A percentile compares a stretch with the other conserved stretches of the same genome.
These are phyloP conservation scores for Planococcus citri DNA, from an alignment of 1,140 invertebrate genomes.

Conservation along the genomic window DNA sequence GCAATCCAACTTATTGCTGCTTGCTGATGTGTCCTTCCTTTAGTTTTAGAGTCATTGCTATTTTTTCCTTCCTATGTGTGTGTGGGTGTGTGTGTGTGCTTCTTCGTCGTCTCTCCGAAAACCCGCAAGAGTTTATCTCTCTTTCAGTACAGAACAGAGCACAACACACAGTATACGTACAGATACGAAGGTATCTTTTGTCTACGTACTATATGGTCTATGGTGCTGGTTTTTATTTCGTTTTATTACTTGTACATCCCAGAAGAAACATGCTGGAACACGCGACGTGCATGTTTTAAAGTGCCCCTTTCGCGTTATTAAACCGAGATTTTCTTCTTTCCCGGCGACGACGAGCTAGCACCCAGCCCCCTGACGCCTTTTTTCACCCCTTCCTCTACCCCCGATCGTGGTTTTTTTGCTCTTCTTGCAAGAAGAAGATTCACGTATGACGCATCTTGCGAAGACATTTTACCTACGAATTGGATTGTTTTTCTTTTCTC, in stretches of 20 bases:
- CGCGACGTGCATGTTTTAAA: constrained; percentile 18
- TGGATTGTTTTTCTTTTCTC: too few relatives aligned
- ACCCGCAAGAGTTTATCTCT: background rate
- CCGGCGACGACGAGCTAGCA: background rate
- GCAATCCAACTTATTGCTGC: background rate
- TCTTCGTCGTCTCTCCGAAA: background rate
- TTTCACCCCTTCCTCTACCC: too few relatives aligned
- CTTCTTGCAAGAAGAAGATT: too few relatives aligned
- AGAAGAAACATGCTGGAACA: background rate
- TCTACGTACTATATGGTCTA: background rate
- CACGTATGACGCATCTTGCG: too few relatives aligned
- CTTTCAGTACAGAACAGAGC: background rate
- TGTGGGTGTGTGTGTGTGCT: too few relatives aligned
- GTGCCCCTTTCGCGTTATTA: background rate
- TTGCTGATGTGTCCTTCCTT: background rate
- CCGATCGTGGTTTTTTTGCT: too few relatives aligned
- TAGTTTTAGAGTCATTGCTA: background rate
- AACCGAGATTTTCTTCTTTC: background rate
- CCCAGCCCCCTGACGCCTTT: background rate
- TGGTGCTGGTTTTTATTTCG: constrained; percentile 1
- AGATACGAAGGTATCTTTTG: background rate
- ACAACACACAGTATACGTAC: background rate
- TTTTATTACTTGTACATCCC: constrained; percentile 5
- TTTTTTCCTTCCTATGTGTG: background rate
- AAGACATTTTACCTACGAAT: too few relatives aligned